Percentiles rank a stretch among this genome's conserved stretches.
Conservation (phyloP, 2,888 invertebrate species). For the Pachliopta kotzebuea region DNA sequence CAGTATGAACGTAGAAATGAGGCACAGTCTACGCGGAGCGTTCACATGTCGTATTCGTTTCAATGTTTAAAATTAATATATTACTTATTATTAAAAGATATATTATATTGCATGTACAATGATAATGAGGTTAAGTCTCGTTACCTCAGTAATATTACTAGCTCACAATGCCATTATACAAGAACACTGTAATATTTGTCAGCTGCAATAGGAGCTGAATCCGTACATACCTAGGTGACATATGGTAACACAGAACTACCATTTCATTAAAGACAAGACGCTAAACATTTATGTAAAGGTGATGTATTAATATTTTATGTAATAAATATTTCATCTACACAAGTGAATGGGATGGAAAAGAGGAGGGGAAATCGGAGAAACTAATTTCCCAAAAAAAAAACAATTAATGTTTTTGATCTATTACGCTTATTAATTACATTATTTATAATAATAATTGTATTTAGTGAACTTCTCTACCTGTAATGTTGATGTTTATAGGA, state of each 20-base stretch:
- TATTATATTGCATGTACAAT: no score
- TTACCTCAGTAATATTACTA: no score
- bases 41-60: no score
- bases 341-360: not conserved
- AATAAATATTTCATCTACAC: not conserved
- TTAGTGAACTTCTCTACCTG: slow-evolving; percentile 67
- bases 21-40: no score
- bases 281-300: not conserved
- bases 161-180: no score
- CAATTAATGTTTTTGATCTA: slow-evolving; percentile 78
- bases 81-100: no score
- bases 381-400: slow-evolving; percentile 52
- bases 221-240: no score
- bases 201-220: no score
- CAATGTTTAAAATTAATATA: no score
- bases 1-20: no score
- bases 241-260: not conserved
- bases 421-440: slow-evolving; percentile 80
- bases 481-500: slow-evolving; percentile 69
- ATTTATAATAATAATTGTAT: slow-evolving; percentile 61
- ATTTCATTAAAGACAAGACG: not conserved
- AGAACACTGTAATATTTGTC: no score
- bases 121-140: no score
- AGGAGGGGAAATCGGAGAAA: not conserved
- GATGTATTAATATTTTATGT: slow-evolving; percentile 23